These are phyloP conservation scores for Acanthopleura granulata DNA, from an alignment of 2,888 invertebrate genomes.

Conservation along the genomic window DNA sequence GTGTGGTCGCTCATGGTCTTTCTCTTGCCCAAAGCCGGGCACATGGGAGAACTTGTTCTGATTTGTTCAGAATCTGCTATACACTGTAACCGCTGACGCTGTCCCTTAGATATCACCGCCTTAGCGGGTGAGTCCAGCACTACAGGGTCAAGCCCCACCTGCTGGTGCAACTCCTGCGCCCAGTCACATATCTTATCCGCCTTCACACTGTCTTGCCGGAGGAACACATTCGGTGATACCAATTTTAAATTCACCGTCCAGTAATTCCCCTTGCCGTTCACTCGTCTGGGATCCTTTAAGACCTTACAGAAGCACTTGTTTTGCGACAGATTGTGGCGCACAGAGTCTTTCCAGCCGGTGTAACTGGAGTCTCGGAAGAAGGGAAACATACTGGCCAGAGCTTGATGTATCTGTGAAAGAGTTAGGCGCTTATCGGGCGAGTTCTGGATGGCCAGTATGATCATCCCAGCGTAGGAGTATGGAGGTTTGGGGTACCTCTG, in stretches of 20 bases:
- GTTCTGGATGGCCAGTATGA: conserved; percentile 42
- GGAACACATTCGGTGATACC: conserved; percentile 36
- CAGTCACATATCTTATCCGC: conserved; percentile 29
- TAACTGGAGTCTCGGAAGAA: conserved; percentile 50
- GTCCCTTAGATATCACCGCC: neutral
- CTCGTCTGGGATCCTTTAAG: conserved; percentile 16
- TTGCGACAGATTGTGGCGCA: conserved; percentile 50
- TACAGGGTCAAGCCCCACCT: conserved; percentile 37
- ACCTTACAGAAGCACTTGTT: conserved; percentile 45
- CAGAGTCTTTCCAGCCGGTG: conserved; percentile 51
- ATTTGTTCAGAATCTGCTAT: neutral
- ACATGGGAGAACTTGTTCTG: neutral
- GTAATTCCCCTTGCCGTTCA: conserved; percentile 22
- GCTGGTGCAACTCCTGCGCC: conserved; percentile 37
- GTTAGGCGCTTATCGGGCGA: conserved; percentile 41
- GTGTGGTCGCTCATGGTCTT: neutral
- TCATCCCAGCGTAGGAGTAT: conserved; percentile 50
- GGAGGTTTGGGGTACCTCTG: conserved; percentile 53
- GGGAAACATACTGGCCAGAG: conserved; percentile 40
- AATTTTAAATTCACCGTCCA: conserved; percentile 44
- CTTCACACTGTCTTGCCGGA: conserved; percentile 35
- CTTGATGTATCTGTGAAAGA: conserved; percentile 36
- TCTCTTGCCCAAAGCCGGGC: neutral
- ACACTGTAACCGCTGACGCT: neutral
- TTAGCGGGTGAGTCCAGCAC: neutral